Percentiles rank a stretch among this genome's conserved stretches.
These are phyloP conservation scores for Drosophila melanogaster DNA, from an alignment of 1,140 invertebrate genomes.

Conservation along the genomic window DNA sequence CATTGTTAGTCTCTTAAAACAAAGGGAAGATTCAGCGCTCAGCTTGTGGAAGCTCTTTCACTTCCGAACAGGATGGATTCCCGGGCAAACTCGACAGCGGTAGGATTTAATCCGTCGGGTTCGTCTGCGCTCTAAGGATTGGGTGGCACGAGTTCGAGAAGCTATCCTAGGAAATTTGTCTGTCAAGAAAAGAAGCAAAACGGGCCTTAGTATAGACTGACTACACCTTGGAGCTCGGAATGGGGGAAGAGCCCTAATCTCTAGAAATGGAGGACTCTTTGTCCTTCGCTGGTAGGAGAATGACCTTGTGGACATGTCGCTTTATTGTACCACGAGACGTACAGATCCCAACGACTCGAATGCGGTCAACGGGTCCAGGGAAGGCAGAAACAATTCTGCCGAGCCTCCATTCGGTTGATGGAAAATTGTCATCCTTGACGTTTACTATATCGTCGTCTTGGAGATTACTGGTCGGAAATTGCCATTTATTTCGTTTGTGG, in stretches of 20 bases:
- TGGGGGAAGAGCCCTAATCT: too few relatives aligned
- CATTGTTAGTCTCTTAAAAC: too few relatives aligned
- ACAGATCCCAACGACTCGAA: neutral
- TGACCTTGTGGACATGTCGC: too few relatives aligned
- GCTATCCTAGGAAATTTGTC: too few relatives aligned
- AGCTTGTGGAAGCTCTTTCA: too few relatives aligned
- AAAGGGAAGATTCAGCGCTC: too few relatives aligned
- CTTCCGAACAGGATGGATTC: neutral
- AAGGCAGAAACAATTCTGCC: neutral
- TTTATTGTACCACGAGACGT: neutral
- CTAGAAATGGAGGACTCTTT: neutral
- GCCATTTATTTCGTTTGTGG: neutral
- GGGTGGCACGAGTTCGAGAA: too few relatives aligned
- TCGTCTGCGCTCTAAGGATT: neutral
- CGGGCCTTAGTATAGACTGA: too few relatives aligned
- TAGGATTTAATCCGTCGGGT: neutral
- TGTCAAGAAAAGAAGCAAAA: too few relatives aligned
- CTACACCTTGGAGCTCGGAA: too few relatives aligned
- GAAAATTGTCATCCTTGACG: neutral
- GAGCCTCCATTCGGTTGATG: neutral
- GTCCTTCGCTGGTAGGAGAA: too few relatives aligned
- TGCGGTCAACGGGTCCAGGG: neutral
- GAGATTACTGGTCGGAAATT: neutral
- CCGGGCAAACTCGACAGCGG: neutral
- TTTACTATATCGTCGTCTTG: neutral